A percentile compares a stretch with the other conserved stretches of the same genome.
Conservation (phyloP, 2,113 vertebrate species). For the Xiphophorus couchianus region DNA sequence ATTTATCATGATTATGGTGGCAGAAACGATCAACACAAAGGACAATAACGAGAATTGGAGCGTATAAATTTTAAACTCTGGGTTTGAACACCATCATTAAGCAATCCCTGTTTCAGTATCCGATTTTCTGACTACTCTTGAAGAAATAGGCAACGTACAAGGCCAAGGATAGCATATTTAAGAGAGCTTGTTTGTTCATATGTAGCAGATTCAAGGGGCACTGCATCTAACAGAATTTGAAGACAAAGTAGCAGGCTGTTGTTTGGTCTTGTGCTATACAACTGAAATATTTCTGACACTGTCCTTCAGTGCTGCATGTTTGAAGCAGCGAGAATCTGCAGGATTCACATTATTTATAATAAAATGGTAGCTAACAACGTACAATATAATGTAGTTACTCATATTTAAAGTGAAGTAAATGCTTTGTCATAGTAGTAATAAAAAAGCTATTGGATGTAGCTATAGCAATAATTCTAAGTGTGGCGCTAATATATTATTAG, state of each 20-base stretch:
- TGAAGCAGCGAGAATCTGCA: neutral
- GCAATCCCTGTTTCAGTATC: neutral
- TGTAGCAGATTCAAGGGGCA: neutral
- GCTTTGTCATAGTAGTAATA: neutral
- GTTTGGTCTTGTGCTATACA: neutral
- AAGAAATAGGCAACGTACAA: neutral
- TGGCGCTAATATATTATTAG: no score
- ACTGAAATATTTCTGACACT: neutral
- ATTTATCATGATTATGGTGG: slow-evolving; percentile 46
- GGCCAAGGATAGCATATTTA: neutral
- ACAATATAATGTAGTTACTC: neutral
- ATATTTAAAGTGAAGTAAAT: neutral
- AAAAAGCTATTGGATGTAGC: no score
- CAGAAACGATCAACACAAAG: slow-evolving; percentile 2
- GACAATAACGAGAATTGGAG: neutral
- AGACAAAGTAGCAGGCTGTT: neutral
- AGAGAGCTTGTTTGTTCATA: neutral
- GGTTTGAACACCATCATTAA: neutral
- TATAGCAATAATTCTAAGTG: no score
- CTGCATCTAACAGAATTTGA: neutral
- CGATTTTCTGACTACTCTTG: neutral
- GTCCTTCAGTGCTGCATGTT: neutral
- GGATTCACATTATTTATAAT: neutral
- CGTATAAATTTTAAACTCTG: neutral
- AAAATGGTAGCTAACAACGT: neutral